Evolutionary conservation across 2,113 vertebrate genomes (phyloP), one percentile per base, ranked within the genome.

Genomic region (Proteles cristata): DNA sequence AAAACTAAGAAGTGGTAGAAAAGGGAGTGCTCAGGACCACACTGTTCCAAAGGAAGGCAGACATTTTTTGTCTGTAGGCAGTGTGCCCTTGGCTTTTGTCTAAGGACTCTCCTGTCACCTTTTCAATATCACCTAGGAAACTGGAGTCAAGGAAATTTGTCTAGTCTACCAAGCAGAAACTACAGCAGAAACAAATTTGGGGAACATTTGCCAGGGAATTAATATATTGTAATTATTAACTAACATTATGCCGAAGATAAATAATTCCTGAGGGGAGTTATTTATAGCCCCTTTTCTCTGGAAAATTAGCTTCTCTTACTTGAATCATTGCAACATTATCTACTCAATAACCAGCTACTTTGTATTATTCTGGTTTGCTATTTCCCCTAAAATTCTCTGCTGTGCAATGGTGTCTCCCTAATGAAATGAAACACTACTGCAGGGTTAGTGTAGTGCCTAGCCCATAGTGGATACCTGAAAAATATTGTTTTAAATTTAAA

Each of bases 181-280:
- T 71, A 17, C 31, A 45, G 80, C 43, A 89, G 53, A 93, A 80
- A 74, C n/a, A 84, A 93, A 63, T 71, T 45, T 71, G 53, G 7
- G 53, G 23, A 96, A 73, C 35, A 81, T n/a, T 73, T 90, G 11
- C 39, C 50, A 95, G 28, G 48, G 12, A 87, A 81, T 81, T 66
- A 82, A 79, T 82, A n/a, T 39, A 76, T 63, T 77, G 25, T 86
- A 97, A 95, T 93, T n/a, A 83, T 87, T 83, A 85, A 53, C 90
- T 92, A 92, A 88, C 66, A 77, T 66, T 81, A 55, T 63, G 50
- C 53, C 79, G 31, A 48, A 69, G 25, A 33, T 25, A 88, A 79
- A 79, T 69, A 80, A 31, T 55, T 79, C 23, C 63, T 88, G 14
- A 55, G 35, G 19, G 88, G 35, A 48, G 85, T 73, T 94, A 85